Evolutionary conservation across 2,888 invertebrate genomes (phyloP).

Genomic region (Embidobia sp.): DNA sequence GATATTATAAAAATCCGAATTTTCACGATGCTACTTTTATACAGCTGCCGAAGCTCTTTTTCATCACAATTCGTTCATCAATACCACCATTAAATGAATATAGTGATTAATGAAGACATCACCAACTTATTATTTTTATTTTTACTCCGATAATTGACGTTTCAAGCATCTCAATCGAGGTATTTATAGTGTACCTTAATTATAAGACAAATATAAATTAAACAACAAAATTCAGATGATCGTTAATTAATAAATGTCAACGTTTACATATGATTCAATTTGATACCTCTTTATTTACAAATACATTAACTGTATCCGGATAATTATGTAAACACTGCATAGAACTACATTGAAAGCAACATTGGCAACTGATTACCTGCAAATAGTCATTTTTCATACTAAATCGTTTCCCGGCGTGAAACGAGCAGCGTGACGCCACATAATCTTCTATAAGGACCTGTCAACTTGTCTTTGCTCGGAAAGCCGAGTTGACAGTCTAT

Average conservation of each 20-base stretch:
- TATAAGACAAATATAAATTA: too few species aligned
- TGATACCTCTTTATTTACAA: constrained; percentile 15
- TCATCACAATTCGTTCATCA: too few species aligned
- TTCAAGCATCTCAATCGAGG: too few species aligned
- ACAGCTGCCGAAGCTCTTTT: too few species aligned
- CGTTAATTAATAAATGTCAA: constrained; percentile 2
- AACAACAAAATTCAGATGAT: constrained; percentile 5
- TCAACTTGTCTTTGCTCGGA: constrained; percentile 9
- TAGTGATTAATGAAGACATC: too few species aligned
- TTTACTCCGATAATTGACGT: too few species aligned
- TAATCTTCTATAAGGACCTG: constrained; percentile 12
- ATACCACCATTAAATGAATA: too few species aligned
- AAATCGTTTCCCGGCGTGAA: not conserved
- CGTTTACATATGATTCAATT: constrained; percentile 9
- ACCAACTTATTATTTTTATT: too few species aligned
- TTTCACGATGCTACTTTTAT: too few species aligned
- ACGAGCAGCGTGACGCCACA: constrained; percentile 8
- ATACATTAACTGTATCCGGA: constrained; percentile 6
- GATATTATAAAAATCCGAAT: too few species aligned
- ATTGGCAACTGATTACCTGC: constrained; percentile 18
- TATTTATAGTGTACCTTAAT: too few species aligned
- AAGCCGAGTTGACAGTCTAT: constrained; percentile 17
- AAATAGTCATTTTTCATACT: constrained; percentile 27
- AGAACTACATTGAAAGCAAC: constrained; percentile 1
- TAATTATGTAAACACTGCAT: constrained; percentile 28